Conservation (phyloP, 2,888 invertebrate genomes). For the Reticulitermes lucifugus region DNA sequence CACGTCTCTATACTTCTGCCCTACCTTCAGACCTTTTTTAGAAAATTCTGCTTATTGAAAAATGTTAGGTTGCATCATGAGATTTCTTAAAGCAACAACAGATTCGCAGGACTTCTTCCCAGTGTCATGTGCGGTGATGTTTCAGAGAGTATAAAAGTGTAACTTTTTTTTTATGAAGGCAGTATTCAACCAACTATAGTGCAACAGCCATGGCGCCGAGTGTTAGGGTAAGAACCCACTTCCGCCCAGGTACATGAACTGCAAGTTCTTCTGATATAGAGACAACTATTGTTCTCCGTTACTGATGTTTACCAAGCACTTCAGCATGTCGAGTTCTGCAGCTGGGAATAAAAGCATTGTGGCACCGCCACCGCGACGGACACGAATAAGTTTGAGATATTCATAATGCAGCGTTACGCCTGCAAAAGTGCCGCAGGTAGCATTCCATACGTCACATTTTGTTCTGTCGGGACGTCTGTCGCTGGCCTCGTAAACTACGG, state of each 20-base stretch:
- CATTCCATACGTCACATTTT: no score
- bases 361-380: neutral
- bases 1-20: neutral
- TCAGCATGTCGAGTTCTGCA: neutral
- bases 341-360: neutral
- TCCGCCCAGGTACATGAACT: neutral
- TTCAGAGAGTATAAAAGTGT: neutral
- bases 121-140: neutral
- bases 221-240: neutral
- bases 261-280: neutral
- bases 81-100: neutral
- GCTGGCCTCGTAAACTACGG: no score
- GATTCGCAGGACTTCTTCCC: neutral
- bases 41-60: neutral
- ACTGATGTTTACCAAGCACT: neutral
- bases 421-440: no score
- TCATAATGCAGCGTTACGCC: no score
- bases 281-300: neutral
- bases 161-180: neutral
- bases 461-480: no score
- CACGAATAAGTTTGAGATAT: neutral
- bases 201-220: neutral
- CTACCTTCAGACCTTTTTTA: neutral
- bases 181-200: neutral
- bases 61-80: neutral